Conservation (phyloP, 2,113 vertebrate species). For the Erythrolamprus reginae region DNA sequence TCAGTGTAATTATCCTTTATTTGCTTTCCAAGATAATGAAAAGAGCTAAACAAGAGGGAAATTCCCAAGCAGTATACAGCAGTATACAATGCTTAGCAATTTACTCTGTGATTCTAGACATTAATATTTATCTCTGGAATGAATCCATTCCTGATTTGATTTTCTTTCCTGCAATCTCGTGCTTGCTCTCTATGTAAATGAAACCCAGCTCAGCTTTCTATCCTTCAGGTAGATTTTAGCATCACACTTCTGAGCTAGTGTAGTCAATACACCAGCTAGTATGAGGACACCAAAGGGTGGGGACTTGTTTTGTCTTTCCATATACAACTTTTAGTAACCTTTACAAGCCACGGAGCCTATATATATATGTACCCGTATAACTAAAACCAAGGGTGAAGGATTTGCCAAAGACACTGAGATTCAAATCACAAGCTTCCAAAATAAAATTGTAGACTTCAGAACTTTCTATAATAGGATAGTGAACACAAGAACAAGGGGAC, state of each 20-base stretch:
- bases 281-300: background rate
- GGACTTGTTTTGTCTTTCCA: background rate
- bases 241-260: background rate
- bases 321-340: background rate
- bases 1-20: background rate
- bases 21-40: background rate
- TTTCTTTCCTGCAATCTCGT: background rate
- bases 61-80: background rate
- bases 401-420: background rate
- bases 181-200: background rate
- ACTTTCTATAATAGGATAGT: too few species aligned
- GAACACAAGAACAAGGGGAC: too few species aligned
- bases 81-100: background rate
- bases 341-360: background rate
- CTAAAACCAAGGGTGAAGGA: background rate
- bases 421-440: background rate
- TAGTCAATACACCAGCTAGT: background rate
- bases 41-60: background rate
- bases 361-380: too few species aligned
- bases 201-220: background rate
- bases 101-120: background rate
- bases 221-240: background rate
- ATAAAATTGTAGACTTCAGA: background rate
- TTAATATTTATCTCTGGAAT: background rate
- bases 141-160: background rate